Percentiles rank a stretch among this genome's conserved stretches.
Conservation (phyloP, 2,888 invertebrate genomes). For the Athalia rosae region DNA sequence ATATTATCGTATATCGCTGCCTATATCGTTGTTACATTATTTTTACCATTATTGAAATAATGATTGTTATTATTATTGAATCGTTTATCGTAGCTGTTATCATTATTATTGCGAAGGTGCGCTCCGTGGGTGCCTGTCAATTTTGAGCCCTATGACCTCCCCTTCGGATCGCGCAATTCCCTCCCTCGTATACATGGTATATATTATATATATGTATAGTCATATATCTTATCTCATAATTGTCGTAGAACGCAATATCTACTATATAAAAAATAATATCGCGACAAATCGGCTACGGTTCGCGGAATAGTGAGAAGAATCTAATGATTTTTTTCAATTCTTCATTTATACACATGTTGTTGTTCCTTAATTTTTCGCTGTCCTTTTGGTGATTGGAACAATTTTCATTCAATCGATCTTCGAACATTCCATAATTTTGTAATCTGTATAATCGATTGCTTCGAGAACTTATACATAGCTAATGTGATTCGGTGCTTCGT, state of each 20-base stretch:
- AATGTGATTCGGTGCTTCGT: too few relatives aligned
- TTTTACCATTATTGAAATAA: too few relatives aligned
- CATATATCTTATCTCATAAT: background rate
- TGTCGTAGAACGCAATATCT: background rate
- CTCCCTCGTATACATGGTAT: background rate
- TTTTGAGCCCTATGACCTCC: constrained; percentile 68
- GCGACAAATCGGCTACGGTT: background rate
- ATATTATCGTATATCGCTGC: background rate
- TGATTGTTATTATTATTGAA: background rate
- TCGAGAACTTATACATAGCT: too few relatives aligned
- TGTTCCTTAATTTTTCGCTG: background rate
- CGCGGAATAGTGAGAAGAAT: background rate
- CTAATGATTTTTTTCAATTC: background rate
- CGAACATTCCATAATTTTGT: too few relatives aligned
- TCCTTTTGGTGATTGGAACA: too few relatives aligned
- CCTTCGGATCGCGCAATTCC: constrained; percentile 57
- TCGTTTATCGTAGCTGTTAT: background rate
- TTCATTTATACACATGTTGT: background rate
- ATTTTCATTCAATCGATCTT: background rate
- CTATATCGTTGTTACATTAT: background rate
- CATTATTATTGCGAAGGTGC: constrained; percentile 50
- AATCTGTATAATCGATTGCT: too few relatives aligned
- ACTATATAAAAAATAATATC: background rate
- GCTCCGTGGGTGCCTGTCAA: constrained; percentile 63
- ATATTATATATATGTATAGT: background rate